Conservation (phyloP, 1,140 invertebrate genomes). For the Drosophila sturtevanti region DNA sequence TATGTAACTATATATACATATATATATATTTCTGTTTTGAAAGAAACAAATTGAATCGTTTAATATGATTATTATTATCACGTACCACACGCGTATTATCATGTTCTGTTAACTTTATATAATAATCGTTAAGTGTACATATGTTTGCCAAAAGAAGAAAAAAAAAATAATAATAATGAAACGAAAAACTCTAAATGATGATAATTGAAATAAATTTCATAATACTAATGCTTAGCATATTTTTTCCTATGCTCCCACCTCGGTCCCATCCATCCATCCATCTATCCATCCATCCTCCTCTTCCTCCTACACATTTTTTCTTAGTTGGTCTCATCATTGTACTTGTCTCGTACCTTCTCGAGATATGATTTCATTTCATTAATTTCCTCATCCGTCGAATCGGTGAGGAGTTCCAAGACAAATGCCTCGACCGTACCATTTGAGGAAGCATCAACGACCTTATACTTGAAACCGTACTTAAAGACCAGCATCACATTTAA, state of each 20-base stretch:
- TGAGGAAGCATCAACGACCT: too few relatives aligned
- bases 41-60: slow-evolving; percentile 7
- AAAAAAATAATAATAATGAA: background rate
- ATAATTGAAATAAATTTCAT: slow-evolving; percentile 67
- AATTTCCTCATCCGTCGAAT: too few relatives aligned
- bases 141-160: slow-evolving; percentile 55
- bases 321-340: too few relatives aligned
- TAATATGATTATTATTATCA: slow-evolving; percentile 10
- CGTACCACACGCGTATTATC: slow-evolving; percentile 7
- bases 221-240: slow-evolving; percentile 63
- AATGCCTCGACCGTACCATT: too few relatives aligned
- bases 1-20: background rate
- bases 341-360: too few relatives aligned
- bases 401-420: too few relatives aligned
- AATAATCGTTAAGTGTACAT: slow-evolving; percentile 69
- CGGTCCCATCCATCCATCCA: background rate
- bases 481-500: too few relatives aligned
- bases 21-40: background rate
- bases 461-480: too few relatives aligned
- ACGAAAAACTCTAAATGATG: slow-evolving; percentile 25
- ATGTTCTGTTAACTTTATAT: slow-evolving; percentile 8
- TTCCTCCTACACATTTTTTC: too few relatives aligned
- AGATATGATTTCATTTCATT: too few relatives aligned
- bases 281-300: too few relatives aligned
- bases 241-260: background rate